A percentile compares a stretch with the other conserved stretches of the same genome.
Conservation (phyloP, 2,797 vertebrate species). For the Syndactyla subalaris region DNA sequence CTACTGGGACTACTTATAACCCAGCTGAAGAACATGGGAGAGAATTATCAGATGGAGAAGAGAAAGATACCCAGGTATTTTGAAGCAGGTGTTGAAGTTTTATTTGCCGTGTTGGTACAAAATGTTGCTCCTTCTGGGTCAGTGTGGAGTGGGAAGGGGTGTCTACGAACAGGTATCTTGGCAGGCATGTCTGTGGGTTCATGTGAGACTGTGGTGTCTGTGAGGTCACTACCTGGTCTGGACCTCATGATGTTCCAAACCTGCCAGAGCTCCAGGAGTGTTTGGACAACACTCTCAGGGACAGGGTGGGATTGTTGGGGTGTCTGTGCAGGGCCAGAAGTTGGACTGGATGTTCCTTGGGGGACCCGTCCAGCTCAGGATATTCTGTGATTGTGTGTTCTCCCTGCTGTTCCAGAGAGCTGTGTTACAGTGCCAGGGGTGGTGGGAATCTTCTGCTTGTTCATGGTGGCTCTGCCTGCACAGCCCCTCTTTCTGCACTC, state of each 20-base stretch:
- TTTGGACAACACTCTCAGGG: no score
- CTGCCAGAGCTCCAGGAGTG: not conserved
- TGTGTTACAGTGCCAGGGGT: not conserved
- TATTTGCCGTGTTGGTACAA: not conserved
- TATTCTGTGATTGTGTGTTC: not conserved
- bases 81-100: not conserved
- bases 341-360: not conserved
- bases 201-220: not conserved
- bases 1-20: not conserved
- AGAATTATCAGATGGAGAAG: not conserved
- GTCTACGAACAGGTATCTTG: not conserved
- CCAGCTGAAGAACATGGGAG: fast-evolving
- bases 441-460: no score
- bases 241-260: not conserved
- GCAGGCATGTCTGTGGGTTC: not conserved
- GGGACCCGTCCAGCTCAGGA: not conserved
- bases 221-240: not conserved
- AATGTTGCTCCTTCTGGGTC: not conserved
- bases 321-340: not conserved
- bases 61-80: not conserved
- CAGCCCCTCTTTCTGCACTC: no score
- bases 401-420: not conserved
- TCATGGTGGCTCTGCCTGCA: no score
- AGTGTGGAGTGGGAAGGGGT: not conserved
- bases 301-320: not conserved